Evolutionary conservation across 2,888 invertebrate genomes (phyloP), one percentile per base, ranked within the genome.

Genomic region (Dasypogon diadema): DNA sequence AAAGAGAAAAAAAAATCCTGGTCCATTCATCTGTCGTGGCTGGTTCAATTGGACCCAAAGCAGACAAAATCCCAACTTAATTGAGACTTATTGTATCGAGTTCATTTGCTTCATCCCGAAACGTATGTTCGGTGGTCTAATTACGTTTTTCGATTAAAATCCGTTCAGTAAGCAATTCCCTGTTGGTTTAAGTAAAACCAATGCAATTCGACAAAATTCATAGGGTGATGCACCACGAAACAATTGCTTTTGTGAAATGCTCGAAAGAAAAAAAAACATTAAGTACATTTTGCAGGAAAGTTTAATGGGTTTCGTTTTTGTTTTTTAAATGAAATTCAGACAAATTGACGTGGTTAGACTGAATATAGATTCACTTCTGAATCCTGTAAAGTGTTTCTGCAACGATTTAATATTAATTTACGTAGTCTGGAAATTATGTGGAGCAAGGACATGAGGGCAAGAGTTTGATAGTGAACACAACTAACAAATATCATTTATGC

Each of bases 61-160:
- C 21, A 21, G 51, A 65, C 48, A 48, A 65, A 65, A 65, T 48
- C 37, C 16, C 4, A 18, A 46, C 46, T 46, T 65, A 65, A 65
- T 65, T 65, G 65, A 46, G 65, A 65, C 65, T 65, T 48, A 65
- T 65, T 65, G 65, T 65, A 65, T 48, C 46, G 24, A 65, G 65
- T 65, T 65, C 65, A 63, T 63, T 63, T 65, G 16, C 65, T 46
- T 48, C 48, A 4, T 48, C 24, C n/a, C 46, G 42, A 3, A n/a
- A 0, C 12, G 42, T 42, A 42, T 1, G 42, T 46, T 18, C 16
- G 5, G 14, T 14, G 65, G 24, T 65, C 65, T 65, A 65, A 65
- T 65, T 65, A 65, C 65, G 65, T 65, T 65, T 48, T 65, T 48
- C 42, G 65, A 46, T 65, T 65, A 65, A 65, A 65, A 14, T 16